Evolutionary conservation across 2,888 invertebrate genomes (phyloP).

Genomic region (Pantelozetes paolii): DNA sequence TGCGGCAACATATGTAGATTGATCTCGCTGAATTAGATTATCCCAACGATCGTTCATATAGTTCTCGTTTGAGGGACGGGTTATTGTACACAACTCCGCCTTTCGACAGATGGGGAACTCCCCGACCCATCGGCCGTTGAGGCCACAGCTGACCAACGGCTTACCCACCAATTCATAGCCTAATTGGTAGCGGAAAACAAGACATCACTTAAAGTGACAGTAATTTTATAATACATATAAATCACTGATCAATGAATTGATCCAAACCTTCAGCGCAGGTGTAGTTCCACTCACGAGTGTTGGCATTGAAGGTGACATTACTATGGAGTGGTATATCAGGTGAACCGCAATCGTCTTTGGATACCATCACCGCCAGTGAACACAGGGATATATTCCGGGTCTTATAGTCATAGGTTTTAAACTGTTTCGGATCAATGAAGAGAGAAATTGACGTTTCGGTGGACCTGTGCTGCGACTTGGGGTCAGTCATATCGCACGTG

Average conservation of each 20-base stretch:
- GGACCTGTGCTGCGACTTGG: not conserved
- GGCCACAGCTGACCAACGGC: not conserved
- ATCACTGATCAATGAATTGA: too few relatives aligned
- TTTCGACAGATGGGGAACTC: not conserved
- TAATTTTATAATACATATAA: too few relatives aligned
- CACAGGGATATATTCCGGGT: not conserved
- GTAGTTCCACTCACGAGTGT: not conserved
- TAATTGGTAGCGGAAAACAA: too few relatives aligned
- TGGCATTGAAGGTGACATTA: not conserved
- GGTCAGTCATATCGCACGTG: not conserved
- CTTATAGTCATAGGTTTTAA: not conserved
- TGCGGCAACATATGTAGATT: too few relatives aligned
- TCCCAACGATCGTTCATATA: too few relatives aligned
- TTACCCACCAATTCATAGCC: not conserved
- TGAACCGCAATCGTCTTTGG: slow-evolving; percentile 24
- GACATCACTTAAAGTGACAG: too few relatives aligned
- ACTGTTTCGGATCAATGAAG: slow-evolving; percentile 5
- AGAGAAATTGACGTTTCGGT: not conserved
- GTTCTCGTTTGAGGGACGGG: not conserved
- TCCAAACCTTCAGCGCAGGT: not conserved
- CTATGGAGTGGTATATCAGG: slow-evolving; percentile 20
- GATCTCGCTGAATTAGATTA: too few relatives aligned
- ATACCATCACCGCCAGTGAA: slow-evolving; percentile 11
- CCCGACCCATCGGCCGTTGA: not conserved
- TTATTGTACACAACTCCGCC: not conserved